Evolutionary conservation across 2,888 invertebrate species (phyloP).

Genomic region (Conomelus anceps): DNA sequence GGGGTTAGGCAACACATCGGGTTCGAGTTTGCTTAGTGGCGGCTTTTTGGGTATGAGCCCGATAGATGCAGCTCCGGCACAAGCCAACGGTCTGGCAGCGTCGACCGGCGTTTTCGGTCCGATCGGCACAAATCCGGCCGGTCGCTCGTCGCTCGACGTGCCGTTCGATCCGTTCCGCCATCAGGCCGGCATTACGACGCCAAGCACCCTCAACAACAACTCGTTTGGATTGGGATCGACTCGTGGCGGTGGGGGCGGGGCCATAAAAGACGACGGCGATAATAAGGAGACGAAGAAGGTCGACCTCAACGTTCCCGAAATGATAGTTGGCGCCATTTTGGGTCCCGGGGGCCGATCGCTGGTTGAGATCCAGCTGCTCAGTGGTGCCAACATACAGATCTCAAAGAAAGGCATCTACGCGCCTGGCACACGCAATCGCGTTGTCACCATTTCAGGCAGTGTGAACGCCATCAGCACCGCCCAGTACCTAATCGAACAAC

Average conservation of each 20-base stretch:
- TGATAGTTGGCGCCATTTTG: constrained; percentile 94
- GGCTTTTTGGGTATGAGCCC: constrained; percentile 44
- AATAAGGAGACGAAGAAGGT: constrained; percentile 83
- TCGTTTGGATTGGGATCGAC: constrained; percentile 64
- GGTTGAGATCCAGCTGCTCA: constrained; percentile 94
- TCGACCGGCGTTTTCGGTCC: constrained; percentile 68
- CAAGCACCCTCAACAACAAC: constrained; percentile 60
- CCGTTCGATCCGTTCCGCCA: constrained; percentile 65
- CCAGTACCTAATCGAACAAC: constrained; percentile 92
- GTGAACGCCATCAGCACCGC: constrained; percentile 84
- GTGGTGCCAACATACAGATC: constrained; percentile 96
- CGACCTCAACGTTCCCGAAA: constrained; percentile 83
- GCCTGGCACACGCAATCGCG: constrained; percentile 93
- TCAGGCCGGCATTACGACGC: constrained; percentile 59
- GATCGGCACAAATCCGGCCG: constrained; percentile 52
- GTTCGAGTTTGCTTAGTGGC: constrained; percentile 39
- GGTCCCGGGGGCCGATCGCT: constrained; percentile 94
- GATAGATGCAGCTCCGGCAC: constrained; percentile 43
- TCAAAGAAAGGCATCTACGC: constrained; percentile 97
- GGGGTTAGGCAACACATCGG: constrained; percentile 48
- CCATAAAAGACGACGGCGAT: not conserved
- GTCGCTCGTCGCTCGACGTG: constrained; percentile 28
- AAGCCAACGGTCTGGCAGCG: constrained; percentile 38
- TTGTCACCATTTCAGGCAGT: constrained; percentile 91
- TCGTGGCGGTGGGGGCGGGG: not conserved